Percentiles rank a stretch among this genome's conserved stretches.
Evolutionary conservation across 1,140 invertebrate species (phyloP).

Genomic region (Zaprionus davidi): DNA sequence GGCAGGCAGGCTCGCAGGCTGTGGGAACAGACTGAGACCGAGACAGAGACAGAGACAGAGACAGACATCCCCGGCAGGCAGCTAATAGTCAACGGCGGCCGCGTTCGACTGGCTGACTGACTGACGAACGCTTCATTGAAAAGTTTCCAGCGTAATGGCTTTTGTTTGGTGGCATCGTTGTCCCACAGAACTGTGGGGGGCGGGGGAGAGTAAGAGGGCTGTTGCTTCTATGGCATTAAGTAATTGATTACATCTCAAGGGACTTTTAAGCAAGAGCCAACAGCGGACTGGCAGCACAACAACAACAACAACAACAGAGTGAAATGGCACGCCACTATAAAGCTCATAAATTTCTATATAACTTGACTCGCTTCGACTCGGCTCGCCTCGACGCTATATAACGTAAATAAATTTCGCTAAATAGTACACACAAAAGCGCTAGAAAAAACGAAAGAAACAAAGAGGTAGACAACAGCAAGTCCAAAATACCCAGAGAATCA

Average conservation of each 20-base stretch:
- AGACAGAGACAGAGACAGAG: slow-evolving; percentile 30
- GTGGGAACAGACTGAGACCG: slow-evolving; percentile 7
- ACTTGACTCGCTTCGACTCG: slow-evolving; percentile 60
- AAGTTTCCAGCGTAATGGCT: slow-evolving; percentile 82
- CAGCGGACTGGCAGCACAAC: slow-evolving; percentile 17
- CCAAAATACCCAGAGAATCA: slow-evolving; percentile 48
- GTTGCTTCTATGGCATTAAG: slow-evolving; percentile 82
- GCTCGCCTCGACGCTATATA: slow-evolving; percentile 64
- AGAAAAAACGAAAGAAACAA: slow-evolving; percentile 21
- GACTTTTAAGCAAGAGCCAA: slow-evolving; percentile 81
- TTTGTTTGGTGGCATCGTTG: slow-evolving; percentile 69
- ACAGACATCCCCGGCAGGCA: slow-evolving; percentile 47
- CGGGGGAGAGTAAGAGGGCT: slow-evolving; percentile 6
- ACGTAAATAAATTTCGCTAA: slow-evolving; percentile 72
- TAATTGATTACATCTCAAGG: slow-evolving; percentile 84
- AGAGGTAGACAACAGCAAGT: slow-evolving; percentile 31
- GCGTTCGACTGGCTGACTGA: slow-evolving; percentile 54
- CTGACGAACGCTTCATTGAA: slow-evolving; percentile 74
- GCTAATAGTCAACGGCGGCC: slow-evolving; percentile 54
- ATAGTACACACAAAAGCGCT: slow-evolving; percentile 41
- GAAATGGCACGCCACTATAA: slow-evolving; percentile 79
- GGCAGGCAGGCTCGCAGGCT: slow-evolving; percentile 6
- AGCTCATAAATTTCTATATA: slow-evolving; percentile 82
- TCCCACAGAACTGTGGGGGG: neutral
- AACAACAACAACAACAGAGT: slow-evolving; percentile 22